These are phyloP conservation scores for Thereva unica DNA, from an alignment of 2,888 invertebrate species.

Conservation along the genomic window DNA sequence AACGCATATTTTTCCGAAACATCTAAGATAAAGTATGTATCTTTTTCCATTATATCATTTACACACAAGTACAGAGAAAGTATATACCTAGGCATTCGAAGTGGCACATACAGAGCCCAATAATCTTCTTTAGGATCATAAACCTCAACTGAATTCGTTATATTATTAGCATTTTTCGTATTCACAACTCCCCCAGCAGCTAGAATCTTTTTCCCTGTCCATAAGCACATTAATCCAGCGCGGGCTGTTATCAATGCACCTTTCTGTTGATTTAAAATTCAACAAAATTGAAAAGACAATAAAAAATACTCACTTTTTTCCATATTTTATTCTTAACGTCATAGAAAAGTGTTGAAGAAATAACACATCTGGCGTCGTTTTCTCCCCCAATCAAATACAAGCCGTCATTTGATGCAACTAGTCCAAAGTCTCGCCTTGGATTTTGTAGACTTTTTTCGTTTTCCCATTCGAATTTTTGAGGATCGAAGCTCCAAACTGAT, in stretches of 20 bases:
- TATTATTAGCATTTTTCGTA: conserved; percentile 60
- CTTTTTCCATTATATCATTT: background rate
- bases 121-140: conserved; percentile 66
- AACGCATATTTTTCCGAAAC: conserved; percentile 62
- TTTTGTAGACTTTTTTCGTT: conserved; percentile 65
- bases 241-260: conserved; percentile 47
- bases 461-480: conserved; percentile 67
- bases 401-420: conserved; percentile 68
- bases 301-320: conserved; percentile 44
- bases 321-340: conserved; percentile 45
- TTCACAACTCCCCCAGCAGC: conserved; percentile 73
- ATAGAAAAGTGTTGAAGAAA: conserved; percentile 47
- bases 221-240: conserved; percentile 45
- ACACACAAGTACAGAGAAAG: background rate
- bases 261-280: conserved; percentile 42
- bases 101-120: conserved; percentile 32
- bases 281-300: conserved; percentile 9
- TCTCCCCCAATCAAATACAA: conserved; percentile 74
- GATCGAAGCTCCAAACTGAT: conserved; percentile 73
- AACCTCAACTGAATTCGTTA: conserved; percentile 66
- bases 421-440: conserved; percentile 70
- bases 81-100: conserved; percentile 36
- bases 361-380: conserved; percentile 60
- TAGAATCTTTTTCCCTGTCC: conserved; percentile 62
- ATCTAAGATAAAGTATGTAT: conserved; percentile 41